Evolutionary conservation across 2,888 invertebrate species (phyloP).

Genomic region (Ormyrus nitidulus): DNA sequence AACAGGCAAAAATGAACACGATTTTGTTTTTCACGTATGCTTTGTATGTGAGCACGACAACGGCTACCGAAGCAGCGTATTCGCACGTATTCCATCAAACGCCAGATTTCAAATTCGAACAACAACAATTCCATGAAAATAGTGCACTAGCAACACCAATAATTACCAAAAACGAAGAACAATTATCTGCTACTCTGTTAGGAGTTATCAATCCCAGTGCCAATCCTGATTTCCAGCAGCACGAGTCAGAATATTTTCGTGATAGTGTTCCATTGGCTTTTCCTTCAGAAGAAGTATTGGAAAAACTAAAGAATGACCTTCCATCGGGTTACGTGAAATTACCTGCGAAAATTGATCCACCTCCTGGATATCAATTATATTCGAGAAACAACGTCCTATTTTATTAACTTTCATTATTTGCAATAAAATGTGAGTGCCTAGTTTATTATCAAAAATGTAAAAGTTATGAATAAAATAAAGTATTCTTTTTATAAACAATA

Average conservation of each 20-base stretch:
- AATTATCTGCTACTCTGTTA: too few relatives aligned
- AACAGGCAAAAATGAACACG: not conserved
- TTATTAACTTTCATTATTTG: too few relatives aligned
- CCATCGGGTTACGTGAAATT: conserved; percentile 36
- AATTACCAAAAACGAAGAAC: not conserved
- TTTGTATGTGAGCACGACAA: not conserved
- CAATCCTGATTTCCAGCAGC: too few relatives aligned
- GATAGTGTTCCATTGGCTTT: not conserved
- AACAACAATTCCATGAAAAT: conserved; percentile 21
- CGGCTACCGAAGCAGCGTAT: not conserved
- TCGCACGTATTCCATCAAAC: conserved; percentile 37
- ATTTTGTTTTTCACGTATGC: not conserved
- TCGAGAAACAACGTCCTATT: not conserved
- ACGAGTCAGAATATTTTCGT: too few relatives aligned
- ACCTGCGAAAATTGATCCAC: conserved; percentile 35
- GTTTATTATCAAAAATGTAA: too few relatives aligned
- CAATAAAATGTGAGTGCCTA: too few relatives aligned
- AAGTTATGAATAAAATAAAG: too few relatives aligned
- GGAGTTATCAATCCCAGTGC: too few relatives aligned
- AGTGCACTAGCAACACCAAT: not conserved
- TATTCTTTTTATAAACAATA: too few relatives aligned
- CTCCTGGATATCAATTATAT: conserved; percentile 42
- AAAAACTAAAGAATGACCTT: conserved; percentile 10
- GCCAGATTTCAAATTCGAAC: conserved; percentile 23
- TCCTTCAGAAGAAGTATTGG: too few relatives aligned